A percentile compares a stretch with the other conserved stretches of the same genome.
Conservation (phyloP, 1,140 invertebrate species). For the Drosophila subpulchrella region DNA sequence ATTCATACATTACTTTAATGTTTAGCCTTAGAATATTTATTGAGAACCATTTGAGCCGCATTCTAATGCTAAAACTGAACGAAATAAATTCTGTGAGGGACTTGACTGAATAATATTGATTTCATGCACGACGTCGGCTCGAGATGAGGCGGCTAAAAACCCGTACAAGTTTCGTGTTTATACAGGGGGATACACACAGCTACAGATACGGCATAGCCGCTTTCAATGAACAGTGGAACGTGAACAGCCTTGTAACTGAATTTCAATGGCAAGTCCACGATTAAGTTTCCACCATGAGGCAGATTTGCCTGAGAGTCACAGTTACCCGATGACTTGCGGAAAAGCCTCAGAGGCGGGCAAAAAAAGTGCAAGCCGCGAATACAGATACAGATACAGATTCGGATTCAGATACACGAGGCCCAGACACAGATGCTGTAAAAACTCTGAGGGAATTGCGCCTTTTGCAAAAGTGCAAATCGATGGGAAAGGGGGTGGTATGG, state of each 20-base stretch:
- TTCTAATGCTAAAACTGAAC: neutral
- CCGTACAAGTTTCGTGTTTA: conserved; percentile 33
- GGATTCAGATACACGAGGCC: conserved; percentile 26
- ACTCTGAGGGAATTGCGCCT: conserved; percentile 47
- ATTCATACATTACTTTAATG: too few species aligned
- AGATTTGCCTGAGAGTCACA: conserved; percentile 64
- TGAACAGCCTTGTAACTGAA: conserved; percentile 83
- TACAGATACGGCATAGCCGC: conserved; percentile 23
- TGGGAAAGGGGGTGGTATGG: conserved; percentile 22
- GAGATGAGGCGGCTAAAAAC: conserved; percentile 53
- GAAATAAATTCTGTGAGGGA: conserved; percentile 19
- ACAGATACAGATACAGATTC: conserved; percentile 19
- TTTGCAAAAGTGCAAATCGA: conserved; percentile 58
- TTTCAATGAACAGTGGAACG: conserved; percentile 74
- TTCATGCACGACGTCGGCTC: conserved; percentile 41
- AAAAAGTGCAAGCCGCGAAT: conserved; percentile 68
- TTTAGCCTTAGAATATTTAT: too few species aligned
- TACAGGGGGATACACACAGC: conserved; percentile 13
- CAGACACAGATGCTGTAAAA: conserved; percentile 65
- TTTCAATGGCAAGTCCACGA: conserved; percentile 84
- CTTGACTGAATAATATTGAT: conserved; percentile 43
- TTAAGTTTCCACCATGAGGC: conserved; percentile 68
- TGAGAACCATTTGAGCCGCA: too few species aligned
- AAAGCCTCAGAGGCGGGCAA: conserved; percentile 53
- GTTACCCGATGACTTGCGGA: conserved; percentile 84